Conservation (phyloP, 2,113 vertebrate genomes). For the Formicarius rufipectus region DNA sequence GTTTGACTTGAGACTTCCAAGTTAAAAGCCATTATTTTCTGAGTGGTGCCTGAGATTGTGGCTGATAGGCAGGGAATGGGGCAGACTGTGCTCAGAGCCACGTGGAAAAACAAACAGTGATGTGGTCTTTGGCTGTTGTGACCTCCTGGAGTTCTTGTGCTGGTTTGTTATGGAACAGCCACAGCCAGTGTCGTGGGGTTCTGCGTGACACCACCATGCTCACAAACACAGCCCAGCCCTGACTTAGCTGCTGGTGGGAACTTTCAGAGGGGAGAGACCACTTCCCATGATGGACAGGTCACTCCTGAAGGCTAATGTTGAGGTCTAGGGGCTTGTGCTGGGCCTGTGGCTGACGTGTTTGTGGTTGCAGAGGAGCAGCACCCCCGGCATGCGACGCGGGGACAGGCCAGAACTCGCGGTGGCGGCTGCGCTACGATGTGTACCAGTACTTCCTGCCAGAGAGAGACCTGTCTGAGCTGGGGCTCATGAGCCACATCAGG, state of each 20-base stretch:
- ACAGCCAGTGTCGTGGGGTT: background rate
- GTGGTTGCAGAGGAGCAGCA: conserved; percentile 71
- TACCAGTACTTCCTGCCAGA: conserved; percentile 93
- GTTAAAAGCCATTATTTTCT: background rate
- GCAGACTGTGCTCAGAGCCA: background rate
- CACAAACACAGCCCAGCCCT: background rate
- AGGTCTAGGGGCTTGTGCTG: background rate
- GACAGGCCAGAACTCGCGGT: conserved; percentile 58
- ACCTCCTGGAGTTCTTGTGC: background rate
- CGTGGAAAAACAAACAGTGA: background rate
- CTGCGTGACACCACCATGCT: background rate
- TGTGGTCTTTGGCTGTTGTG: background rate
- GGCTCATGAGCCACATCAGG: conserved; percentile 77
- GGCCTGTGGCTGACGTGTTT: background rate
- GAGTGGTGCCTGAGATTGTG: background rate
- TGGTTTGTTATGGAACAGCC: background rate
- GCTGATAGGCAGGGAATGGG: background rate
- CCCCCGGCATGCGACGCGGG: conserved; percentile 77
- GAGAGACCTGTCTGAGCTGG: conserved; percentile 79
- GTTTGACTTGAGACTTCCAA: background rate
- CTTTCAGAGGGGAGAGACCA: background rate
- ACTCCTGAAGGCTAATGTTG: background rate
- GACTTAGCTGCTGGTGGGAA: background rate
- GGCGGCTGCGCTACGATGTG: conserved; percentile 87
- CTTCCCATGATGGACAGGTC: background rate